Base-by-base conservation (phyloP, 2,797 vertebrate genomes). In the Morelia viridis region DNA sequence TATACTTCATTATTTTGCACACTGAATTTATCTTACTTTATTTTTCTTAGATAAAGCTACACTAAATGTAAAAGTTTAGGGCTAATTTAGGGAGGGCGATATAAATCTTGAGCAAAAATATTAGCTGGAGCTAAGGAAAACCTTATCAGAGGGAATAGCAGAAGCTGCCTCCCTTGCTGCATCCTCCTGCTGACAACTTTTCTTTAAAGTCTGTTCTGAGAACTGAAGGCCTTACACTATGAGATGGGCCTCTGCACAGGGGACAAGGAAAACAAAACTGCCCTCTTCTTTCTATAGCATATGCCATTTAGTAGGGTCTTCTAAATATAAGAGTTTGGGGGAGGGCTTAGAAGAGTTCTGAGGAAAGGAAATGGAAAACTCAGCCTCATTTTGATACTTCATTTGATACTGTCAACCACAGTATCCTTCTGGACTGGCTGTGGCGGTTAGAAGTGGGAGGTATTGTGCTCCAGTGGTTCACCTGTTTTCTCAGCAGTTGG, bases 1-100 rank as follows among this genome's bases (percentile, higher is more conserved):
- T n/a, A n/a, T 65, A 65, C 3, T n/a, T 35, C 13, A 35, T 17
- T 95, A 94, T 85, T 90, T 0, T 31, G 22, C 31, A 58, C 91
- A 93, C 93, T 85, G 71, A 91, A 93, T 57, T 24, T 90, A 11
- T 1, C 91, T 76, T 22, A 53, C 35, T 35, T 1, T 1, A 85
- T 87, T 92, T 87, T 94, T 91, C 90, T 50, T 57, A 13, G 24
- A 92, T 31, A 8, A 76, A 94, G 83, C 60, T 60, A 57, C 17
- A 94, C 86, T 12, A 90, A 92, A 92, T 3, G 35, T 88, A 91
- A 94, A 94, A 28, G 31, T 87, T 15, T 0, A 60, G 24, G 9
- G 50, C 19, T 22, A 24, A 13, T 3, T 12, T 89, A 92, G 19
- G 88, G n/a, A 60, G 92, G 91, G 83, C 35, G 64, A 57, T 85